A percentile compares a stretch with the other conserved stretches of the same genome.
phyloP scores from a whole-genome alignment of 2,888 invertebrate species.

The Drosophila limbata region DNA sequence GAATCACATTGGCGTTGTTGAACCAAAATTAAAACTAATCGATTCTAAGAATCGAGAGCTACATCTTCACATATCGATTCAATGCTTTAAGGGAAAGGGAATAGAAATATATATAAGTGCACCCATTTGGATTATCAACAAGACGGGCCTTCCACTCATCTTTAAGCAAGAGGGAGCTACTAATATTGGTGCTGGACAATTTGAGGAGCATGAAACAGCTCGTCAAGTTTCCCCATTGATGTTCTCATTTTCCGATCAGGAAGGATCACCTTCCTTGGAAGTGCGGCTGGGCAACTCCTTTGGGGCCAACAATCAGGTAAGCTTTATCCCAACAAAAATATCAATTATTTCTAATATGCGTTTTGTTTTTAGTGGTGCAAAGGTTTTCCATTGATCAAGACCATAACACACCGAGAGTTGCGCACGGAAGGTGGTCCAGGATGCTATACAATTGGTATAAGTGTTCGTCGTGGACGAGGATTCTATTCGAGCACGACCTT shows the following conservation, averaged over 20 bases:
- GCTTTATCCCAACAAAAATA: not conserved
- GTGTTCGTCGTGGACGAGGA: slow-evolving; percentile 94
- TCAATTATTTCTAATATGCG: too few relatives aligned
- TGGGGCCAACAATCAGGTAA: slow-evolving; percentile 87
- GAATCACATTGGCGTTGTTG: slow-evolving; percentile 86
- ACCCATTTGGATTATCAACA: slow-evolving; percentile 98
- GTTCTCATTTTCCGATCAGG: slow-evolving; percentile 96
- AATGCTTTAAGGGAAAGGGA: slow-evolving; percentile 87
- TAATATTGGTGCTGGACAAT: slow-evolving; percentile 94
- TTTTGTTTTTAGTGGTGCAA: slow-evolving; percentile 91
- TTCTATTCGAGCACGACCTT: slow-evolving; percentile 96
- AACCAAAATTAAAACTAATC: slow-evolving; percentile 90
- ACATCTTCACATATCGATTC: slow-evolving; percentile 90
- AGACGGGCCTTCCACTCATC: slow-evolving; percentile 97
- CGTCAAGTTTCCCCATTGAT: slow-evolving; percentile 96
- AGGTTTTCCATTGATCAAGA: slow-evolving; percentile 93
- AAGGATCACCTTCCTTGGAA: slow-evolving; percentile 91
- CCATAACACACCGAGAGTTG: slow-evolving; percentile 89
- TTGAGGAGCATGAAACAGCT: slow-evolving; percentile 97
- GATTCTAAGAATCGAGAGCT: slow-evolving; percentile 91
- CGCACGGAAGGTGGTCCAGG: slow-evolving; percentile 85
- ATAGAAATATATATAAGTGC: slow-evolving; percentile 91
- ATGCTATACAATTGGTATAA: slow-evolving; percentile 91
- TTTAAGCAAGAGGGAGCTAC: slow-evolving; percentile 95
- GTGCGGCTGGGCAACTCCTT: slow-evolving; percentile 91